phyloP scores from a whole-genome alignment of 2,113 vertebrate species.

The Xenotilapia flavipinnis region DNA sequence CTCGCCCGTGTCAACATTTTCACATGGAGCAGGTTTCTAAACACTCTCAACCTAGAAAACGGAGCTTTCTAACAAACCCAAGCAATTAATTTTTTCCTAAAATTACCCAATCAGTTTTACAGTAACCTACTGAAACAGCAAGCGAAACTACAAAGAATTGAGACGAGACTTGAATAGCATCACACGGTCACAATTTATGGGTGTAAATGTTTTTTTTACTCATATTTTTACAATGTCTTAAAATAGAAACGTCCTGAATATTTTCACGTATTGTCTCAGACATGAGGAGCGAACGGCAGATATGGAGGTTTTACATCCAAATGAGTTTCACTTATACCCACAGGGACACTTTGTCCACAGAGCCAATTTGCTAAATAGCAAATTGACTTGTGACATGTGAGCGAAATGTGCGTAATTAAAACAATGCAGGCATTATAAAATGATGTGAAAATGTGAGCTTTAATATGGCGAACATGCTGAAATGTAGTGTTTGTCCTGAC shows the following conservation, averaged over 20 bases:
- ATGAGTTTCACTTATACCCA: conserved; percentile 29
- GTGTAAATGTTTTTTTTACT: not conserved
- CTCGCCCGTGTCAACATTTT: not conserved
- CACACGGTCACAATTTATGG: not conserved
- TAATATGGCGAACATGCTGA: not conserved
- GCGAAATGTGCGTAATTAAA: not conserved
- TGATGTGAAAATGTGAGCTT: not conserved
- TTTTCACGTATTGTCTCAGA: not conserved
- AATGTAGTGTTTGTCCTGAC: not conserved
- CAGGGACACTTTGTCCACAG: conserved; percentile 34
- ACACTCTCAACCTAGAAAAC: not conserved
- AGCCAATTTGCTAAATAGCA: not conserved
- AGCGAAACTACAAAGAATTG: not conserved
- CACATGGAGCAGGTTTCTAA: not conserved
- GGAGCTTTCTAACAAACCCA: not conserved
- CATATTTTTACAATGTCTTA: not conserved
- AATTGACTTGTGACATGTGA: conserved; percentile 36
- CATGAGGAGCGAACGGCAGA: not conserved
- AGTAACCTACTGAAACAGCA: not conserved
- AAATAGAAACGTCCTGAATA: not conserved
- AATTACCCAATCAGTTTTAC: not conserved
- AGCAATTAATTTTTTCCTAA: rapidly evolving
- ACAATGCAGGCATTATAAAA: not conserved
- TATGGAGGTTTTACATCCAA: conserved; percentile 49
- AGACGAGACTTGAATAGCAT: not conserved